Base-by-base conservation (phyloP, 2,888 invertebrate species). In the Ophion slaviceki region DNA sequence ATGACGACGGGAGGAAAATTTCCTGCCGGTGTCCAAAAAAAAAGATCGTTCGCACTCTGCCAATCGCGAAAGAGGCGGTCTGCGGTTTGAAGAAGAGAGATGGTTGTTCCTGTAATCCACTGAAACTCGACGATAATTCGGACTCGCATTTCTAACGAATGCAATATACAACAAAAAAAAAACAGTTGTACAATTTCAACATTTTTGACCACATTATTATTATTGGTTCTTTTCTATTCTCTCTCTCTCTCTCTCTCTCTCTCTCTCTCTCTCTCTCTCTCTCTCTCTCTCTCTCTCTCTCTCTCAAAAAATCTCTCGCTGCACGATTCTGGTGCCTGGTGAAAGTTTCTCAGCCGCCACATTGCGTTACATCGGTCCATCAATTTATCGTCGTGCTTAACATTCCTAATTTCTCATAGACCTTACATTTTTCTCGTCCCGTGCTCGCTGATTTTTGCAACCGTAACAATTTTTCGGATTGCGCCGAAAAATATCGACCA, bases 31-130 rank as follows among this genome's bases (percentile, higher is more conserved):
- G 81, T 57, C 71, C 59, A 17, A 75, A 82, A 71, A 81, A 84
- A 82, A 76, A 75, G 45, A 47, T 84, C 10, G 40, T 84, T 32
- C 84, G 81, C 47, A 75, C 74, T 32, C 53, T 84, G 40, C 86
- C 86, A 17, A 79, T 82, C 61, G 75, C 14, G 2, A 81, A 85
- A 64, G 75, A 86, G 10, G 17, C 20, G 10, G 47, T 32, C 8
- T 74, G 75, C 36, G 70, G 61, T 62, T 59, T 53, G 28, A 84
- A 36, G n/a, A 74, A 76, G 53, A 66, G 67, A 14, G 61, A 79
- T 53, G 75, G 24, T 20, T 84, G 86, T 59, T n/a, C 2, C 1
- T 86, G 86, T 28, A 6, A 28, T 61, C 66, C 78, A 32, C 7
- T 86, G 28, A 59, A 20, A 11, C 32, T 81, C n/a, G 66, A 75